Evolutionary conservation across 1,140 invertebrate genomes (phyloP).

Genomic region (Apis dorsata): DNA sequence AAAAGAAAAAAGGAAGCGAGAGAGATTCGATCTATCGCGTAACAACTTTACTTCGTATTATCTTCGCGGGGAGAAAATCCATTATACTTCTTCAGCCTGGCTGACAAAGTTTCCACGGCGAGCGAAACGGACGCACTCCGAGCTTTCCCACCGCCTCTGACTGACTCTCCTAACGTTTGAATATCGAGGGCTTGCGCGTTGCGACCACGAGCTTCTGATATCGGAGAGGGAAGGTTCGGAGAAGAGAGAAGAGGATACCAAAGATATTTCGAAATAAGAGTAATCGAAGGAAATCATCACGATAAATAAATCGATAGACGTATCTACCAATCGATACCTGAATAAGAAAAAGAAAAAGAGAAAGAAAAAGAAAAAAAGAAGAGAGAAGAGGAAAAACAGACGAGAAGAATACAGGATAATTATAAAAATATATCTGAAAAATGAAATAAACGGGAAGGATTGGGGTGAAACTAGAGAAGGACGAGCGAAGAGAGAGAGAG

Average conservation of each 20-base stretch:
- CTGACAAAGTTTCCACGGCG: slow-evolving; percentile 25
- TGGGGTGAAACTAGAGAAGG: background rate
- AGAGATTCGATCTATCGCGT: no score
- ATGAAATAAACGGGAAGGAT: no score
- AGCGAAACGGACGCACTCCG: slow-evolving; percentile 17
- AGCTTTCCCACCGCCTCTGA: background rate
- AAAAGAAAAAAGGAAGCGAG: background rate
- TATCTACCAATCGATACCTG: no score
- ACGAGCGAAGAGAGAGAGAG: slow-evolving; percentile 14
- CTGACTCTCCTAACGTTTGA: slow-evolving; percentile 48
- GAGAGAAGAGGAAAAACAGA: no score
- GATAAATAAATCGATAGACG: no score
- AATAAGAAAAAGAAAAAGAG: background rate
- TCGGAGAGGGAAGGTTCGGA: background rate
- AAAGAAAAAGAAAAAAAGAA: no score
- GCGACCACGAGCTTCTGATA: background rate
- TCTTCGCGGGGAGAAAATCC: background rate
- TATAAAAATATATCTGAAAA: no score
- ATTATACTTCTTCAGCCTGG: background rate
- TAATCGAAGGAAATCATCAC: no score
- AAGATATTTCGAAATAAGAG: no score
- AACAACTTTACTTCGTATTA: no score
- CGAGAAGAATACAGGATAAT: no score
- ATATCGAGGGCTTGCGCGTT: slow-evolving; percentile 61
- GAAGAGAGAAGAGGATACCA: no score